These are phyloP conservation scores for Anastrepha ludens DNA, from an alignment of 1,140 invertebrate species.

Conservation along the genomic window DNA sequence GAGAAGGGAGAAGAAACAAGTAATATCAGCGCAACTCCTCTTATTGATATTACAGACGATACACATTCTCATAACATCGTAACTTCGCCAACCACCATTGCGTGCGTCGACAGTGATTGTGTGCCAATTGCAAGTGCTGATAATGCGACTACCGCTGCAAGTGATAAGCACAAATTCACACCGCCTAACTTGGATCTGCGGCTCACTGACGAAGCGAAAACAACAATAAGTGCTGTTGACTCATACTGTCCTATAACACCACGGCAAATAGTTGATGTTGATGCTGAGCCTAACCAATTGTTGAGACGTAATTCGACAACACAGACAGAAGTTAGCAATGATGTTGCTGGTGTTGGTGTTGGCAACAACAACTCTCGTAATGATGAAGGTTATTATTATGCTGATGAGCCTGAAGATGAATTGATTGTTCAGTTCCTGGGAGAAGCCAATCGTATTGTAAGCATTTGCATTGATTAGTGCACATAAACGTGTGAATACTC, in stretches of 20 bases:
- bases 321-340: neutral
- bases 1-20: neutral
- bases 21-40: neutral
- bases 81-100: neutral
- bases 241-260: slow-evolving; percentile 56
- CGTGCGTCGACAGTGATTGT: neutral
- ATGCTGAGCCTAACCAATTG: slow-evolving; percentile 15
- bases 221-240: neutral
- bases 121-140: slow-evolving; percentile 22
- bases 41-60: neutral
- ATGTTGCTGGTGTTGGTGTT: slow-evolving; percentile 23
- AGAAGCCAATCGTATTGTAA: slow-evolving; percentile 70
- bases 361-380: slow-evolving; percentile 54
- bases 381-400: slow-evolving; percentile 57
- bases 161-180: slow-evolving; percentile 32
- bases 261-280: slow-evolving; percentile 54
- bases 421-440: slow-evolving; percentile 69
- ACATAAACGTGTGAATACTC: slow-evolving; percentile 36
- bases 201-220: neutral
- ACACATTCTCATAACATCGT: slow-evolving; percentile 45
- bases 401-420: slow-evolving; percentile 61
- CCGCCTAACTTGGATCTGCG: slow-evolving; percentile 19
- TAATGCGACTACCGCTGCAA: slow-evolving; percentile 27
- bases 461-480: slow-evolving; percentile 46
- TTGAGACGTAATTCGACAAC: neutral